A percentile compares a stretch with the other conserved stretches of the same genome.
These are phyloP conservation scores for Dicaeum eximium DNA, from an alignment of 2,113 vertebrate species.

Conservation along the genomic window DNA sequence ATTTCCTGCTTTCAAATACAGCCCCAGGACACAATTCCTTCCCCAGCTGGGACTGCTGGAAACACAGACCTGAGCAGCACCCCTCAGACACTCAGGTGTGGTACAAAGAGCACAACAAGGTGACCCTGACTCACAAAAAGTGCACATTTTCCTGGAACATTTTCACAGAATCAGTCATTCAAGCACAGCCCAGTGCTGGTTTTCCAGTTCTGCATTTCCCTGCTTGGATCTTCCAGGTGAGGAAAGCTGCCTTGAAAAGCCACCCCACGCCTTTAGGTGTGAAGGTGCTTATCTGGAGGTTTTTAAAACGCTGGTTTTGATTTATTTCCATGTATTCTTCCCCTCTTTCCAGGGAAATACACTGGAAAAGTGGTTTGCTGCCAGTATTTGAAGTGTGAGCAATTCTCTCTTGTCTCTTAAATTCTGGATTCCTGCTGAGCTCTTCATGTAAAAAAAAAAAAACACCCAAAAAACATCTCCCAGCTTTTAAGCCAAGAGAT, in stretches of 20 bases:
- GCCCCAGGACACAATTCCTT: not conserved
- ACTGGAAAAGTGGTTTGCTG: not conserved
- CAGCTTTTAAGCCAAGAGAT: not conserved
- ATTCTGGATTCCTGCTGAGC: constrained; percentile 5
- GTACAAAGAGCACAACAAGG: not conserved
- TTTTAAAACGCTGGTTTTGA: not conserved
- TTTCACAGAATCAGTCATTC: not conserved
- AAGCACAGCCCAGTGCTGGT: not conserved
- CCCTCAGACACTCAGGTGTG: not conserved
- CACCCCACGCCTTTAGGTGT: not conserved
- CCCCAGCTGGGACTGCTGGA: not conserved
- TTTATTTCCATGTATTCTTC: not conserved
- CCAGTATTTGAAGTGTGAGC: not conserved
- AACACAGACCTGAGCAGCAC: not conserved
- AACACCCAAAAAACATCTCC: not conserved
- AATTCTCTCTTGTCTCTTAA: constrained; percentile 23
- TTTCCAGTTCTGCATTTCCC: not conserved
- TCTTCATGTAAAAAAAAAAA: not conserved
- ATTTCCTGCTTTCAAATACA: not conserved
- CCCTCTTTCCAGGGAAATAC: constrained; percentile 38
- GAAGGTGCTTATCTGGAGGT: not conserved
- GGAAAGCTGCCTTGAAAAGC: not conserved
- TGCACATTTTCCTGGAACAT: not conserved
- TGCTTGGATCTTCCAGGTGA: not conserved
- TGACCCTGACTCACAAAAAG: not conserved